A percentile compares a stretch with the other conserved stretches of the same genome.
Conservation (phyloP, 2,888 invertebrate species). For the Osmoderma eremita region DNA sequence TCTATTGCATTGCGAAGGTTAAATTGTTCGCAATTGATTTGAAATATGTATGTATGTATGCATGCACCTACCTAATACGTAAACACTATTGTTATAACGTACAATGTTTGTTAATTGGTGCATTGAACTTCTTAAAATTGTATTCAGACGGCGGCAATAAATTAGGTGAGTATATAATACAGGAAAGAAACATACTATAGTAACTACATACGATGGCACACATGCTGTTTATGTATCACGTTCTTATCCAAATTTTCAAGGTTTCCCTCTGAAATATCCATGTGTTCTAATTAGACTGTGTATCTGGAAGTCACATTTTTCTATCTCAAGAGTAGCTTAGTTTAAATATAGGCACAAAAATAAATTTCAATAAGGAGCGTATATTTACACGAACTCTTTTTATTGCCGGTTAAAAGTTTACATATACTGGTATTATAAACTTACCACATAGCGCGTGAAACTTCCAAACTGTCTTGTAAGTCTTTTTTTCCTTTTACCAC, state of each 20-base stretch:
- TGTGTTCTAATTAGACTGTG: background rate
- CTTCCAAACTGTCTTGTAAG: conserved; percentile 26
- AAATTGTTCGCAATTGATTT: background rate
- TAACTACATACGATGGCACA: background rate
- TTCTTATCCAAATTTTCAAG: conserved; percentile 14
- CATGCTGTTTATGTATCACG: background rate
- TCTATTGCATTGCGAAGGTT: background rate
- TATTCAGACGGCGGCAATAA: too few species aligned
- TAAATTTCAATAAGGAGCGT: conserved; percentile 28
- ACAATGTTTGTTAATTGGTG: too few species aligned
- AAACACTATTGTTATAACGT: too few species aligned
- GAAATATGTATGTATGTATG: too few species aligned
- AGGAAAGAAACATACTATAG: too few species aligned
- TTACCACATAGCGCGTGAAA: conserved; percentile 38
- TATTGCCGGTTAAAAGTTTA: conserved; percentile 30
- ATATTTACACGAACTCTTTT: conserved; percentile 29
- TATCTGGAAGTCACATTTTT: background rate
- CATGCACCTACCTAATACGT: too few species aligned
- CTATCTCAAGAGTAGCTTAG: background rate
- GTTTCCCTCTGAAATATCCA: background rate
- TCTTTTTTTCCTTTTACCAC: conserved; percentile 26
- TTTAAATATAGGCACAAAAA: conserved; percentile 34
- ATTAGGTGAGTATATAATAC: too few species aligned
- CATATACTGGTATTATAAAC: conserved; percentile 24
- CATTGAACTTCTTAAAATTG: too few species aligned